Percentiles rank a stretch among this genome's conserved stretches.
phyloP scores from a whole-genome alignment of 2,888 invertebrate genomes.

The Coelopa pilipes region DNA sequence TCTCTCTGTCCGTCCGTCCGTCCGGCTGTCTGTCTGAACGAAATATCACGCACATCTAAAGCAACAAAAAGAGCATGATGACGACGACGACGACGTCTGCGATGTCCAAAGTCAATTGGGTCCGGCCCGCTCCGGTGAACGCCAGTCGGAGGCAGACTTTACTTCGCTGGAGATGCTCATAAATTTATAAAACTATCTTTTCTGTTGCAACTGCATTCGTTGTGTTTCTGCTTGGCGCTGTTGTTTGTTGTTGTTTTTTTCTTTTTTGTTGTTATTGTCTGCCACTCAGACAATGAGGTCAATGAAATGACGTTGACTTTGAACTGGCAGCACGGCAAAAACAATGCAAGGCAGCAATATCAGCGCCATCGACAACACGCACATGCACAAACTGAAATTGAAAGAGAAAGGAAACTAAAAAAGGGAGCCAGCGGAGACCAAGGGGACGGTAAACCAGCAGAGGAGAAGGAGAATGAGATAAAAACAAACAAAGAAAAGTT shows the following conservation, averaged over 20 bases:
- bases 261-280: slow-evolving; percentile 3
- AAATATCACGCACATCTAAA: too few species aligned
- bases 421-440: too few species aligned
- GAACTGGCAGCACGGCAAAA: slow-evolving; percentile 39
- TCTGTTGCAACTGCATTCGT: too few species aligned
- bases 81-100: background rate
- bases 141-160: background rate
- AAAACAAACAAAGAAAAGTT: background rate
- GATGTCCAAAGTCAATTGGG: background rate
- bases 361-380: background rate
- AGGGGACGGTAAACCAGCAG: too few species aligned
- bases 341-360: background rate
- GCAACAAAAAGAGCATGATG: too few species aligned
- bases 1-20: slow-evolving; percentile 1
- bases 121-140: background rate
- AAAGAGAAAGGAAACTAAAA: too few species aligned
- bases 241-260: too few species aligned
- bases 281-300: slow-evolving; percentile 43
- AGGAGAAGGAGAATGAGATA: too few species aligned
- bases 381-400: background rate
- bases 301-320: slow-evolving; percentile 50
- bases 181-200: too few species aligned
- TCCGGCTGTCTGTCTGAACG: background rate
- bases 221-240: too few species aligned
- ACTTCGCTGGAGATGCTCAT: too few species aligned